Evolutionary conservation across 2,797 vertebrate genomes (phyloP).

Genomic region (Chrosomus eos): DNA sequence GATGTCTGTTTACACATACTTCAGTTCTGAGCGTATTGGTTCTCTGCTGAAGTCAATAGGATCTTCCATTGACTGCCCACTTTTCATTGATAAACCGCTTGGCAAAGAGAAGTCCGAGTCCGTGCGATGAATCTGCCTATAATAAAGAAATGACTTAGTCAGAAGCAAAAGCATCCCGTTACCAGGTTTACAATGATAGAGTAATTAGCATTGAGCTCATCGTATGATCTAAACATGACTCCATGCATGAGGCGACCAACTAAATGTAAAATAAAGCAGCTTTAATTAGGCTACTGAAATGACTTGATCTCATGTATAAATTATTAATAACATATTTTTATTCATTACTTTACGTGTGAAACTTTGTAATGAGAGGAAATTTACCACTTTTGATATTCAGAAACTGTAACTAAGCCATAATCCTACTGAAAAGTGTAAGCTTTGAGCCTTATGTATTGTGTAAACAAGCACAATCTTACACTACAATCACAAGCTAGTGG

Average conservation of each 20-base stretch:
- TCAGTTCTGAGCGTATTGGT: not conserved
- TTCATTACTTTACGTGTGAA: too few relatives aligned
- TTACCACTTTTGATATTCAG: too few relatives aligned
- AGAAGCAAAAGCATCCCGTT: not conserved
- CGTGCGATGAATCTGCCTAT: not conserved
- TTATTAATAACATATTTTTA: too few relatives aligned
- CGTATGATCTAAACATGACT: not conserved
- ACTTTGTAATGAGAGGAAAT: too few relatives aligned
- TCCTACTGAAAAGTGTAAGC: too few relatives aligned
- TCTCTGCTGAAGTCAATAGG: rapidly evolving
- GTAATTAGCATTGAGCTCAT: not conserved
- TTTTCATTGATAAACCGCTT: not conserved
- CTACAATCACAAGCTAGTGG: too few relatives aligned
- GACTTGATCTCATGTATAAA: not conserved
- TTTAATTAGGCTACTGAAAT: not conserved
- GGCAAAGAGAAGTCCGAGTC: not conserved
- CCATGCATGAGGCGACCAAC: too few relatives aligned
- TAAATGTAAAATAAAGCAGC: not conserved
- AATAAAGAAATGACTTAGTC: not conserved
- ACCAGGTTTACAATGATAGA: not conserved
- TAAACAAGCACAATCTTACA: too few relatives aligned
- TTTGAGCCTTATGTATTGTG: too few relatives aligned
- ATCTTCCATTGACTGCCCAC: not conserved
- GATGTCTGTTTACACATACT: not conserved
- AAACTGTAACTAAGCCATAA: too few relatives aligned